phyloP scores from a whole-genome alignment of 2,113 vertebrate species.

The Phylloscopus trochiloides region DNA sequence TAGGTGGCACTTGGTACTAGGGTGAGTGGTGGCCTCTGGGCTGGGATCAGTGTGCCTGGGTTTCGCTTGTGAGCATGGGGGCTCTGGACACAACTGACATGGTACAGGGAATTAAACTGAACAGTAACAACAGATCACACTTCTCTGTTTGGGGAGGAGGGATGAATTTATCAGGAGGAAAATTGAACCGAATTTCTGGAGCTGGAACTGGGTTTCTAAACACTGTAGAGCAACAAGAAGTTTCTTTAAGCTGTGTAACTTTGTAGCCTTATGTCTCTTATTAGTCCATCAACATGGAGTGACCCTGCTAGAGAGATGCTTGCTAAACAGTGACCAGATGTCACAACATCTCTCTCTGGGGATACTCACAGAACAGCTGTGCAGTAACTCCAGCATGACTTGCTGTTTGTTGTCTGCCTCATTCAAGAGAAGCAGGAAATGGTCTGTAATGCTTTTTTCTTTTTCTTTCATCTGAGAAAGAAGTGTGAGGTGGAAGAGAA shows the following conservation, averaged over 20 bases:
- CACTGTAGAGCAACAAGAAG: background rate
- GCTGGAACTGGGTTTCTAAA: background rate
- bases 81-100: background rate
- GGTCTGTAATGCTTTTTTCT: background rate
- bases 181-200: background rate
- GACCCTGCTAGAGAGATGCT: background rate
- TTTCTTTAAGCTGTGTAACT: background rate
- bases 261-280: background rate
- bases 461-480: background rate
- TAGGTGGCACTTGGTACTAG: conserved; percentile 15
- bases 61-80: background rate
- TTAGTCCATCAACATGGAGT: background rate
- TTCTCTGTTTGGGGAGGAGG: background rate
- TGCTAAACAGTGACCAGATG: background rate
- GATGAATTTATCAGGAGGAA: accelerated
- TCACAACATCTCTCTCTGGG: background rate
- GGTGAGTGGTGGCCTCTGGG: background rate
- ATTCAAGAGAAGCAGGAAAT: background rate
- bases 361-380: background rate
- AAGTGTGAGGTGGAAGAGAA: background rate
- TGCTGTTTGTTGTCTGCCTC: background rate
- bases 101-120: background rate
- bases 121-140: accelerated
- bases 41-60: accelerated
- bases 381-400: background rate